Percentiles rank a stretch among this genome's conserved stretches.
Evolutionary conservation across 2,113 vertebrate species (phyloP).

Genomic region (Hypanus sabinus): DNA sequence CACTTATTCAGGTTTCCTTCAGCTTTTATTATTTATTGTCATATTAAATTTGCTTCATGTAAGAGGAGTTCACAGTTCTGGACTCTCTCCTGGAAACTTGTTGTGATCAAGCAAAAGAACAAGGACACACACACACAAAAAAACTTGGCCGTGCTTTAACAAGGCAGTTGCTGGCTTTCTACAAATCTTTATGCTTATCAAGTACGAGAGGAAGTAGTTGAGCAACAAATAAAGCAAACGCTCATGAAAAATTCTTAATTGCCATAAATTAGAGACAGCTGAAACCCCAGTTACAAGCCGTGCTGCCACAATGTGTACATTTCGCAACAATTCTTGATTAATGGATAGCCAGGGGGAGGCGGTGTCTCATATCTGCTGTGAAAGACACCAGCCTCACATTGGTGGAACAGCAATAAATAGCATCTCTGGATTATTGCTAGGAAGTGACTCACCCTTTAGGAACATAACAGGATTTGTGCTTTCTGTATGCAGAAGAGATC

Average conservation of each 20-base stretch:
- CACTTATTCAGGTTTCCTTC: neutral
- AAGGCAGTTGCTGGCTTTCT: conserved; percentile 65
- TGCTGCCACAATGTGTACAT: conserved; percentile 52
- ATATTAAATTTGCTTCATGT: neutral
- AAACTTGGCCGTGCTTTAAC: conserved; percentile 58
- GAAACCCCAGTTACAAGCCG: conserved; percentile 59
- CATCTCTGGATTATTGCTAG: conserved; percentile 55
- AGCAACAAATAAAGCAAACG: conserved; percentile 76
- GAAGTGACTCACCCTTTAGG: conserved; percentile 66
- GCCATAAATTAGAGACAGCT: conserved; percentile 64
- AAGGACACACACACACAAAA: conserved; percentile 39
- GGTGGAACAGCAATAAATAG: conserved; percentile 60
- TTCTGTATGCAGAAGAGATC: conserved; percentile 47
- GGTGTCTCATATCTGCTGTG: conserved; percentile 42
- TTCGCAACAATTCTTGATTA: conserved; percentile 58
- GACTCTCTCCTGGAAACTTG: conserved; percentile 7
- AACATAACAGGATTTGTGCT: conserved; percentile 56
- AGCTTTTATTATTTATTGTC: neutral
- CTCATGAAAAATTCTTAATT: conserved; percentile 70
- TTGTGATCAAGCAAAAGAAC: conserved; percentile 1
- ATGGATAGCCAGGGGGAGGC: conserved; percentile 54
- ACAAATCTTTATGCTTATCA: conserved; percentile 79
- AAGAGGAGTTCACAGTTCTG: conserved; percentile 16
- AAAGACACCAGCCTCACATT: conserved; percentile 51
- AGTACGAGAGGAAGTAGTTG: conserved; percentile 73